A percentile compares a stretch with the other conserved stretches of the same genome.
phyloP scores from a whole-genome alignment of 2,113 vertebrate genomes.

The Diphyllodes magnificus region DNA sequence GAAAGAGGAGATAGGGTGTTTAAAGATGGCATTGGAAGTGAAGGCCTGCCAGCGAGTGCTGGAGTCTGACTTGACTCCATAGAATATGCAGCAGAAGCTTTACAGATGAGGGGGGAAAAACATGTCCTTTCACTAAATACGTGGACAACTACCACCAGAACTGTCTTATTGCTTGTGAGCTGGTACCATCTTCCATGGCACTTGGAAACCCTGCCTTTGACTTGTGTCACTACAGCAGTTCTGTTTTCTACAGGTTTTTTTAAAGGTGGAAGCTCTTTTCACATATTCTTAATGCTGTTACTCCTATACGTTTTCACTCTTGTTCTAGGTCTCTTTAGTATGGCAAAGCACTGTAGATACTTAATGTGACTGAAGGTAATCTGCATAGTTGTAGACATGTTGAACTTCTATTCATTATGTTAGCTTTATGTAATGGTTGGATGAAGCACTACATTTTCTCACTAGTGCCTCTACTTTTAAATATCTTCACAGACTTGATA shows the following conservation, averaged over 20 bases:
- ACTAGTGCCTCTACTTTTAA: not conserved
- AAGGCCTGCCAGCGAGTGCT: not conserved
- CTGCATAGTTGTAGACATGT: not conserved
- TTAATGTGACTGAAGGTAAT: not conserved
- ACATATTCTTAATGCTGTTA: not conserved
- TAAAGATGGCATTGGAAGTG: not conserved
- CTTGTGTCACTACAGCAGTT: not conserved
- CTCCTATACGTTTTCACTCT: not conserved
- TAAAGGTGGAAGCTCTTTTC: not conserved
- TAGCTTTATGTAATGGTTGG: not conserved
- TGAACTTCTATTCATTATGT: fast-evolving
- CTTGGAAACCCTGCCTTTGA: not conserved
- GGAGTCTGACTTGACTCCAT: not conserved
- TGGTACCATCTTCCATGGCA: not conserved
- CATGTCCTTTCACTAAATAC: not conserved
- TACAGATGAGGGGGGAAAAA: not conserved
- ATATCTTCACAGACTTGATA: not conserved
- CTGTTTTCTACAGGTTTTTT: not conserved
- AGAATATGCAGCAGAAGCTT: not conserved
- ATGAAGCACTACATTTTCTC: not conserved
- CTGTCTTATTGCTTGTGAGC: not conserved
- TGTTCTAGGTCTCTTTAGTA: not conserved
- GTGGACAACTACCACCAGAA: not conserved
- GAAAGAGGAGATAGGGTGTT: not conserved
- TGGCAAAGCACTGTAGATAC: not conserved